Base-by-base conservation (phyloP, 1,140 invertebrate genomes). In the Pentalonia nigronervosa region DNA sequence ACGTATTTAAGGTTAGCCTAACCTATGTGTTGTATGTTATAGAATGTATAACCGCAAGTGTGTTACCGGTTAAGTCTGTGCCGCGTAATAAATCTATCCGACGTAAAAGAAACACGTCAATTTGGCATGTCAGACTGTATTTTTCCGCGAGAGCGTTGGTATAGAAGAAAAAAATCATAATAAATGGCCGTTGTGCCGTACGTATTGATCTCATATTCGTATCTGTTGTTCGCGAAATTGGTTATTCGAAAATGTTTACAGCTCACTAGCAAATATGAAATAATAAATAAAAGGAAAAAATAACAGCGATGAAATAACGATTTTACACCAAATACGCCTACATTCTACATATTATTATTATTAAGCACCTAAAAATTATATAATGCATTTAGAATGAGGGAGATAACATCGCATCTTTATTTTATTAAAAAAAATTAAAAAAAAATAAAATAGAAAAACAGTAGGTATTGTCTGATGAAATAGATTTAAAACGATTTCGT, bases 61-160 rank as follows among this genome's bases (percentile, higher is more conserved):
- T 53, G 45, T 25, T 36, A 36, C 67, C 9, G 60, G 20, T 92
- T 81, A 92, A 92, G 76, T 84, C 45, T 41, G 47, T 8, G 30
- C 76, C n/a, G 4, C 23, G 76, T 84, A 92, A 92, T 92, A 92
- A 92, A 84, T 92, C 76, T 92, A 92, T 84, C 91, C 34, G 76
- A 23, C 76, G 81, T 92, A 47, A 92, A 92, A 92, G 91, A 92
- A 92, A 92, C 91, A 36, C 91, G 76, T 92, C 91, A 84, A 81
- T 53, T 50, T 84, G 47, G 53, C 53, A 92, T 47, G 90, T 92
- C 91, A 84, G 91, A 84, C 67, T 53, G 91, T 92, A 84, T 83
- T 83, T 84, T 92, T 56, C 81, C 47, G 34, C 7, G 48, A 83
- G 11, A 50, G 76, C 76, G 76, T 92, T 48, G 90, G 45, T 48